Base-by-base conservation (phyloP, 2,888 invertebrate genomes). In the Aphrophora alni region DNA sequence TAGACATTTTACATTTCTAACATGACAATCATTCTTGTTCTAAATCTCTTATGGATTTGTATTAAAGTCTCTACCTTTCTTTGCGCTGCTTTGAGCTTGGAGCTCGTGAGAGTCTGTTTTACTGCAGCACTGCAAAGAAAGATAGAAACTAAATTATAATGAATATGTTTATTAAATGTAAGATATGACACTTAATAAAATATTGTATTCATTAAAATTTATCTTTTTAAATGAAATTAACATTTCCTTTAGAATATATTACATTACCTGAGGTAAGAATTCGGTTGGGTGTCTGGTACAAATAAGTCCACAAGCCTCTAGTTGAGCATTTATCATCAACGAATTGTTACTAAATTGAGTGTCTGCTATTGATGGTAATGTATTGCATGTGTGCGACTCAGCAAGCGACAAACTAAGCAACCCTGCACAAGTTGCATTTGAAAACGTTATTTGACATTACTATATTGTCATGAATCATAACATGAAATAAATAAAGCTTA, bases 281-380 rank as follows among this genome's bases (percentile, higher is more conserved):
- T 82, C 82, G 14, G 77, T 38, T n/a, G 80, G 80, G 28, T 81
- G 78, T 26, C 83, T 59, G 25, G 81, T 81, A 75, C 85, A 85
- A 28, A 83, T 71, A 38, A 85, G 81, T 1, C 85, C 85, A 77
- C 85, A 85, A 2, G 85, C 71, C 75, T 85, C 83, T 7, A 85
- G 80, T n/a, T 77, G 79, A 24, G 83, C 77, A 24, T 81, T 74
- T 17, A 82, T 70, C 38, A 76, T 73, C 10, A 83, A 72, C 7
- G 80, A 77, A 24, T 80, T 78, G 28, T 82, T 82, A 51, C 59
- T 75, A 21, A 80, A 72, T 27, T 82, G 83, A n/a, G 81, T 69
- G n/a, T 70, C 69, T 33, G 44, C 26, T 4, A 81, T 51, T 3
- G 33, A 44, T 27, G 78, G 78, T 51, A 68, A 70, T 10, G 77